Evolutionary conservation across 2,113 vertebrate species (phyloP).

Genomic region (Carassius gibelio): DNA sequence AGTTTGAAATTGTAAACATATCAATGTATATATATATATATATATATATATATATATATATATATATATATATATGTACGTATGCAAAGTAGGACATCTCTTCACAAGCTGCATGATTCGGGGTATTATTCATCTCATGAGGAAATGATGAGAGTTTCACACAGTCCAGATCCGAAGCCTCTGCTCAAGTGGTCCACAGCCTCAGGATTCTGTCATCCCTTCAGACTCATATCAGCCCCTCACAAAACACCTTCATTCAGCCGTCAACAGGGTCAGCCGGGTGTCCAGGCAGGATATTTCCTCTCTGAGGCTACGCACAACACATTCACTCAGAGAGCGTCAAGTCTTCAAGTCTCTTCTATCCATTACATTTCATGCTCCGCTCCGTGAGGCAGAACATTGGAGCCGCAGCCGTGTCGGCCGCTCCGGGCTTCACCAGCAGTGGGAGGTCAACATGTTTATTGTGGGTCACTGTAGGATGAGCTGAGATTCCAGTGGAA

Average conservation of each 20-base stretch:
- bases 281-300: background rate
- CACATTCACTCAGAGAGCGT: slow-evolving; percentile 51
- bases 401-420: background rate
- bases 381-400: slow-evolving; percentile 10
- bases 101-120: too few species aligned
- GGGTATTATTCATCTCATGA: too few species aligned
- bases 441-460: background rate
- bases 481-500: background rate
- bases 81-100: too few species aligned
- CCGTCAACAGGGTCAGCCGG: background rate
- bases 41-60: too few species aligned
- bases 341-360: slow-evolving; percentile 41
- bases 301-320: background rate
- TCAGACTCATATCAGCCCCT: background rate
- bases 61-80: too few species aligned
- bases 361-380: slow-evolving; percentile 13
- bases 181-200: background rate
- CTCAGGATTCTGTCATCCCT: background rate
- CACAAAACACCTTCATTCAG: background rate
- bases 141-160: background rate
- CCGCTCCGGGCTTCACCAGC: background rate
- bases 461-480: background rate
- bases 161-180: background rate
- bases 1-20: too few species aligned
- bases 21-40: too few species aligned